Base-by-base conservation (phyloP, 2,888 invertebrate genomes). In the Perizoma affinitatum region DNA sequence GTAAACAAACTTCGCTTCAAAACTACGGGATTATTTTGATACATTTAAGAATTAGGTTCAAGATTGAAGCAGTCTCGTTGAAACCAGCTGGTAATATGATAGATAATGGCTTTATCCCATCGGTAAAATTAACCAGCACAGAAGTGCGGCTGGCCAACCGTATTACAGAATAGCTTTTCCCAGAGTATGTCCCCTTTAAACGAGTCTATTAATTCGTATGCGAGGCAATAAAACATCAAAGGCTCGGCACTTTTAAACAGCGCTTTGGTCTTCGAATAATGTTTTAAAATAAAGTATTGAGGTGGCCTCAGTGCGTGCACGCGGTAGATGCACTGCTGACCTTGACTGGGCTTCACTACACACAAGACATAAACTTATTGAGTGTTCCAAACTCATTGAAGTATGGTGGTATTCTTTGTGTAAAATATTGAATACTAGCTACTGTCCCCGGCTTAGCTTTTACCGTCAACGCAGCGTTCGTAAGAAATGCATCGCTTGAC, bases 291-390 rank as follows among this genome's bases (percentile, higher is more conserved):
- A 76, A 75, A 71, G 68, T 74, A 70, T 76, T 71, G 70, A 74
- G 77, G 70, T 72, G 76, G 72, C 72, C 73, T 71, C 73, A 63
- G 69, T 74, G 69, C 69, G 63, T 69, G 65, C 67, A 64, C 67
- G 70, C 70, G 68, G 73, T 78, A 76, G 78, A 79, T 80, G 82
- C 79, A 72, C 63, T 59, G 59, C 49, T 71, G 77, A 73, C 82
- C 82, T 81, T 83, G 83, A 73, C 75, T 78, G 71, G 52, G 63
- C 68, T 54, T 69, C 50, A 34, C 44, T 53, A 47, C 45, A 43
- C 36, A 42, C 61, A 69, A 68, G 63, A n/a, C 38, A 58, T 61
- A 57, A 53, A 47, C 63, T 54, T 58, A 46, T 35, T 6, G 61
- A 61, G 58, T 7, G 33, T 36, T 49, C 22, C 22, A 22, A 22